Percentiles rank a stretch among this genome's conserved stretches.
Evolutionary conservation across 2,797 vertebrate genomes (phyloP).

Genomic region (Eospalax fontanierii): DNA sequence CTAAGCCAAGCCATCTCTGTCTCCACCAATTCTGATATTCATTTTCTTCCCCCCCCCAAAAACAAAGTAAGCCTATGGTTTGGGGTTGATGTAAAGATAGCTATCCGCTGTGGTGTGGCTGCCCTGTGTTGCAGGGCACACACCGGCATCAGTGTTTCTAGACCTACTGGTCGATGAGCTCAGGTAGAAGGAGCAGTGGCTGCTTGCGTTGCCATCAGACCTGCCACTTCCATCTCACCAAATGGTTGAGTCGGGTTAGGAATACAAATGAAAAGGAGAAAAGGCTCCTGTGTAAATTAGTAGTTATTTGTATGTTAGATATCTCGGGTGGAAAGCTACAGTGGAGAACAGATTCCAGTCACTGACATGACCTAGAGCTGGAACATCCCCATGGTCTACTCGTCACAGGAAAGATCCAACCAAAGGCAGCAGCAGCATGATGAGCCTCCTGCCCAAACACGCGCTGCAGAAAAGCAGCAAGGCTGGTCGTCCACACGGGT

Average conservation of each 20-base stretch:
- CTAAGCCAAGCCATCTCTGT: background rate
- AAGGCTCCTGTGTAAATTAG: background rate
- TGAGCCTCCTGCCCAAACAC: background rate
- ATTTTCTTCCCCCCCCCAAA: background rate
- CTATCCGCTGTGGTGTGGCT: background rate
- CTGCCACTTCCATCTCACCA: background rate
- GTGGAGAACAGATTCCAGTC: background rate
- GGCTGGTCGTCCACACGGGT: background rate
- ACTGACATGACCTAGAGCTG: background rate
- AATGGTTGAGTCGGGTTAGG: background rate
- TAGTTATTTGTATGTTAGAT: background rate
- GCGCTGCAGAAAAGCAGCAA: background rate
- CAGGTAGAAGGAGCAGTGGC: background rate
- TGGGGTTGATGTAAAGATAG: background rate
- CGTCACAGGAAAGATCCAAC: background rate
- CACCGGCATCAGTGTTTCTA: background rate
- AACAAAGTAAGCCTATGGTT: background rate
- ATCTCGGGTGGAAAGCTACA: background rate
- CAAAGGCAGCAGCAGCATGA: background rate
- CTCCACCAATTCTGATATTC: background rate
- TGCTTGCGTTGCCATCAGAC: background rate
- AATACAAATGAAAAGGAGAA: constrained; percentile 52
- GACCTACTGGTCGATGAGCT: background rate
- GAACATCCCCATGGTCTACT: background rate
- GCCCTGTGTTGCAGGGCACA: background rate